Percentiles rank a stretch among this genome's conserved stretches.
phyloP scores from a whole-genome alignment of 2,113 vertebrate species.

The Platichthys stellatus region DNA sequence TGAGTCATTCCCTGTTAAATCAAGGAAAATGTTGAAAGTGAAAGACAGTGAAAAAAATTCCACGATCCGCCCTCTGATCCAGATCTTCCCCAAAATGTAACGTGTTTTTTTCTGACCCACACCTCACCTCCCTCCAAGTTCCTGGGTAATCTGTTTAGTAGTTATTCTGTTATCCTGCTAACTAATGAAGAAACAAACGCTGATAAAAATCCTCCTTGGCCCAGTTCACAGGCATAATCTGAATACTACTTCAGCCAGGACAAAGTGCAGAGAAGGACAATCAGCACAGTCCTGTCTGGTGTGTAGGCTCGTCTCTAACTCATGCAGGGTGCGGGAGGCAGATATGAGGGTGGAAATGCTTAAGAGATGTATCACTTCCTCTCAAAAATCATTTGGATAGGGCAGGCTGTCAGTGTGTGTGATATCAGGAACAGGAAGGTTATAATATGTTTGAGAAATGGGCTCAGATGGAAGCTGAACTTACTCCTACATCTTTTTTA shows the following conservation, averaged over 20 bases:
- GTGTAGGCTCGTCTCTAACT: constrained; percentile 7
- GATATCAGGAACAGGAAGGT: constrained; percentile 48
- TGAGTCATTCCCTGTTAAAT: no score
- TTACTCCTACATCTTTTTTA: not conserved
- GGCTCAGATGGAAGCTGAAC: not conserved
- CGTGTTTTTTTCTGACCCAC: no score
- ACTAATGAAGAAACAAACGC: no score
- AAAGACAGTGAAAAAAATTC: no score
- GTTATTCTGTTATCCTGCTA: not conserved
- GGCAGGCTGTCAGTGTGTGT: constrained; percentile 52
- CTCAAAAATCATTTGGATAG: constrained; percentile 49
- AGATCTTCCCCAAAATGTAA: no score
- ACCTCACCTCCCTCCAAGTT: no score
- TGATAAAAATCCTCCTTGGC: no score
- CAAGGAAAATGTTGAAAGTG: no score
- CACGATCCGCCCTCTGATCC: no score
- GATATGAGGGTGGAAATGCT: constrained; percentile 75
- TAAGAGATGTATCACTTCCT: constrained; percentile 76
- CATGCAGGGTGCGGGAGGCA: constrained; percentile 36
- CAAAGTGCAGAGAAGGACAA: not conserved
- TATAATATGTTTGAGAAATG: constrained; percentile 7
- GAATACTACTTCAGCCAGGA: not conserved
- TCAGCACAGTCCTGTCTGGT: not conserved
- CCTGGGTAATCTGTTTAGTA: no score
- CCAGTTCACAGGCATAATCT: no score